Percentiles rank a stretch among this genome's conserved stretches.
Conservation (phyloP, 2,888 invertebrate species). For the Blastobasis adustella region DNA sequence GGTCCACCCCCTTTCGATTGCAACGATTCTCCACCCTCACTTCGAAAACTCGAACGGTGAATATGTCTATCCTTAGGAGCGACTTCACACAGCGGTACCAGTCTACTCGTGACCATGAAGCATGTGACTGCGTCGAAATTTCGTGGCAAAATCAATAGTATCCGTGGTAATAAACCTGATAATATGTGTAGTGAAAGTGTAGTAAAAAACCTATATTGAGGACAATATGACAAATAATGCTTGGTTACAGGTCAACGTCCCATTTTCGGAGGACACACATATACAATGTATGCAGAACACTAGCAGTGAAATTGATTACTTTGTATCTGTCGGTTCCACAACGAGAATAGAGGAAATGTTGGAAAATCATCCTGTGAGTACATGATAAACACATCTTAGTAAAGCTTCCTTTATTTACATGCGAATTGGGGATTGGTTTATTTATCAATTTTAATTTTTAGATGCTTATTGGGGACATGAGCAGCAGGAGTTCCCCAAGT, state of each 20-base stretch:
- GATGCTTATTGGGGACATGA: slow-evolving; percentile 64
- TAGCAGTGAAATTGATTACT: slow-evolving; percentile 84
- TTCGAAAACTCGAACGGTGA: no score
- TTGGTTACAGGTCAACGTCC: slow-evolving; percentile 77
- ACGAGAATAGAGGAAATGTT: slow-evolving; percentile 68
- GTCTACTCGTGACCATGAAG: no score
- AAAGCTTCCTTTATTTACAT: not conserved
- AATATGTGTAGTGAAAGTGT: no score
- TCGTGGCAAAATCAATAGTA: no score
- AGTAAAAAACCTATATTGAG: no score
- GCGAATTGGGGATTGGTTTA: slow-evolving; percentile 2
- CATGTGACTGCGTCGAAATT: no score
- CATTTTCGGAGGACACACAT: slow-evolving; percentile 80
- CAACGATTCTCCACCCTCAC: no score
- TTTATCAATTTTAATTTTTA: slow-evolving; percentile 24
- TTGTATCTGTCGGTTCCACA: slow-evolving; percentile 81
- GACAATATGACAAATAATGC: no score
- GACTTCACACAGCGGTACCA: no score
- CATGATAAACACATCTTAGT: not conserved
- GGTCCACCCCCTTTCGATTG: no score
- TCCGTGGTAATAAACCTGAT: no score
- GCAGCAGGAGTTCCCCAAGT: slow-evolving; percentile 57
- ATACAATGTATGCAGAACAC: slow-evolving; percentile 85
- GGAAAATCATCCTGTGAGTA: slow-evolving; percentile 65
- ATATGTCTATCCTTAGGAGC: no score